Evolutionary conservation across 2,888 invertebrate genomes (phyloP).

Genomic region (Chrysolina oricalcia): DNA sequence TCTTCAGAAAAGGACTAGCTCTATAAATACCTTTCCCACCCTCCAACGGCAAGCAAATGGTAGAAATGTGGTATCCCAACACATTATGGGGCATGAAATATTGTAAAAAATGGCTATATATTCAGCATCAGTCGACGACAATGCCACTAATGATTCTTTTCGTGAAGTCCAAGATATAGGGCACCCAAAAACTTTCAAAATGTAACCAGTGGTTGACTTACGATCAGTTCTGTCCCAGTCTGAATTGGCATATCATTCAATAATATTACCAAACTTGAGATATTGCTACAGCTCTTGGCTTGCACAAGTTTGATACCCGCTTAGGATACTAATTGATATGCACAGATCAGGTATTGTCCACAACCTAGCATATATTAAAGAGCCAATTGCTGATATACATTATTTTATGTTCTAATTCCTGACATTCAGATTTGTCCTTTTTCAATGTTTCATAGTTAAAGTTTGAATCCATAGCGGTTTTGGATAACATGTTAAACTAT

Average conservation of each 20-base stretch:
- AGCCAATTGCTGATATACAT: conserved; percentile 42
- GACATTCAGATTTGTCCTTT: conserved; percentile 28
- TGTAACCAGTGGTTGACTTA: conserved; percentile 55
- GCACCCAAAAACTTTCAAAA: conserved; percentile 56
- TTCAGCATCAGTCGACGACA: conserved; percentile 56
- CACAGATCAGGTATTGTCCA: conserved; percentile 46
- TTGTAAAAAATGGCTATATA: too few species aligned
- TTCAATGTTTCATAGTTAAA: conserved; percentile 19
- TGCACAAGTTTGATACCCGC: conserved; percentile 49
- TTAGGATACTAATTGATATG: conserved; percentile 41
- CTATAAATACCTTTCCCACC: too few species aligned
- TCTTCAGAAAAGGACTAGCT: too few species aligned
- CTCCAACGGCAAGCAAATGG: too few species aligned
- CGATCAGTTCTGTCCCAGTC: conserved; percentile 42
- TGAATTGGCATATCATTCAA: conserved; percentile 35
- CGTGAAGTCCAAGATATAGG: conserved; percentile 60
- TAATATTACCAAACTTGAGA: neutral
- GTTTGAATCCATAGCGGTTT: conserved; percentile 24
- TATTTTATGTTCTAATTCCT: conserved; percentile 38
- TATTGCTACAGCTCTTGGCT: conserved; percentile 23
- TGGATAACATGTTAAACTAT: neutral
- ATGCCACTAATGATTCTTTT: conserved; percentile 55
- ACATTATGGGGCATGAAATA: too few species aligned
- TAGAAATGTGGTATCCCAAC: too few species aligned
- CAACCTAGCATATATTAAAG: conserved; percentile 46